Percentiles rank a stretch among this genome's conserved stretches.
Conservation (phyloP, 2,797 vertebrate genomes). For the Cercopithecus diana region DNA sequence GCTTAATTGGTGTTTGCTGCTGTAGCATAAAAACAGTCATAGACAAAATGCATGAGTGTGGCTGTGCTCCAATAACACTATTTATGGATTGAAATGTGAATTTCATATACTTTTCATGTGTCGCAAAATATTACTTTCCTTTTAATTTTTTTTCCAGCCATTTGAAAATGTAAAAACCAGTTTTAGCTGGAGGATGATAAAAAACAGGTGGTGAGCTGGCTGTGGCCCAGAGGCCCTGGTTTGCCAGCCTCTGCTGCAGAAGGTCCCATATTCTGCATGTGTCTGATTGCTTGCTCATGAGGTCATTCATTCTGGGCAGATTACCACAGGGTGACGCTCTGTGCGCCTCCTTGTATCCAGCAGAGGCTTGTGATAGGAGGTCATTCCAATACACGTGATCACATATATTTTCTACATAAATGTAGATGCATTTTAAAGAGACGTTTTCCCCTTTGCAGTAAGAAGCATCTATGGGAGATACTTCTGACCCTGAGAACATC, state of each 20-base stretch:
- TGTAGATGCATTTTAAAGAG: not conserved
- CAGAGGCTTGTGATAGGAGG: not conserved
- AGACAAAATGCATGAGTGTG: not conserved
- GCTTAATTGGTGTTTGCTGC: not conserved
- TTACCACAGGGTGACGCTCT: not conserved
- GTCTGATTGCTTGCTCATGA: not conserved
- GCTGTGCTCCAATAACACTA: not conserved
- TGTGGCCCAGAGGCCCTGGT: not conserved
- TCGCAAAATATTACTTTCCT: not conserved
- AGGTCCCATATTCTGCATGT: not conserved
- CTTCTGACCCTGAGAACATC: not conserved
- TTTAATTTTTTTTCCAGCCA: not conserved
- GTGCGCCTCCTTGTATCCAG: not conserved
- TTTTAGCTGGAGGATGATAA: not conserved
- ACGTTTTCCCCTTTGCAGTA: not conserved
- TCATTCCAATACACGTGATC: not conserved
- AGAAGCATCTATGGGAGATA: not conserved
- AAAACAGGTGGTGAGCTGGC: not conserved
- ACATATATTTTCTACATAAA: too few species aligned
- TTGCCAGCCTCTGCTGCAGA: not conserved
- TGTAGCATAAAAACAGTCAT: not conserved
- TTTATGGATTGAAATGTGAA: not conserved
- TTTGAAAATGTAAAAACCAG: not conserved
- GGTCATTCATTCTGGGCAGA: not conserved
- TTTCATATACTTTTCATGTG: not conserved